Conservation (phyloP, 1,140 invertebrate genomes). For the Drosophila micromelanica region DNA sequence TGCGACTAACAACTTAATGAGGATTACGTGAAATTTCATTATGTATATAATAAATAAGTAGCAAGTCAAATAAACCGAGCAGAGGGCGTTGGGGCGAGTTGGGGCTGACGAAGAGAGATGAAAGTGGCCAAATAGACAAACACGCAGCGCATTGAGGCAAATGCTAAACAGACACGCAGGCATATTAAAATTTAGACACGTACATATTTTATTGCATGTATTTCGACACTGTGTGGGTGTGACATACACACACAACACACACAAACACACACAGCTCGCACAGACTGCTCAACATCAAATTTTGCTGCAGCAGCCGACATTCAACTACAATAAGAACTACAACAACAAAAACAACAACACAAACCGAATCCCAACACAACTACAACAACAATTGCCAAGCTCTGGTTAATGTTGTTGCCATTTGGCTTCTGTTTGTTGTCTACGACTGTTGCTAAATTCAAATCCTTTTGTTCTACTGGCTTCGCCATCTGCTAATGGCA, state of each 20-base stretch:
- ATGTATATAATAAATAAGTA: constrained; percentile 70
- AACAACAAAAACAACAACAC: constrained; percentile 15
- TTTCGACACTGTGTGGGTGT: constrained; percentile 30
- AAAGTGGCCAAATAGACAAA: constrained; percentile 27
- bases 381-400: constrained; percentile 16
- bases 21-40: constrained; percentile 73
- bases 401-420: constrained; percentile 45
- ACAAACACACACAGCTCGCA: constrained; percentile 2
- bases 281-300: constrained; percentile 47
- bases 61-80: constrained; percentile 68
- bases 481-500: constrained; percentile 36
- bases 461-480: constrained; percentile 41
- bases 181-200: constrained; percentile 78
- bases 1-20: constrained; percentile 58
- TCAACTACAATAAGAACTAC: constrained; percentile 13
- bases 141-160: constrained; percentile 41
- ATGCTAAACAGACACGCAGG: constrained; percentile 56
- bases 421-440: constrained; percentile 3
- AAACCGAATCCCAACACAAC: background rate
- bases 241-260: background rate
- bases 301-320: constrained; percentile 21
- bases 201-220: constrained; percentile 73
- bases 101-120: constrained; percentile 3
- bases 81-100: background rate
- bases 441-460: constrained; percentile 25